These are phyloP conservation scores for Sebastes oblongus DNA, from an alignment of 2,797 vertebrate genomes.

Conservation along the genomic window DNA sequence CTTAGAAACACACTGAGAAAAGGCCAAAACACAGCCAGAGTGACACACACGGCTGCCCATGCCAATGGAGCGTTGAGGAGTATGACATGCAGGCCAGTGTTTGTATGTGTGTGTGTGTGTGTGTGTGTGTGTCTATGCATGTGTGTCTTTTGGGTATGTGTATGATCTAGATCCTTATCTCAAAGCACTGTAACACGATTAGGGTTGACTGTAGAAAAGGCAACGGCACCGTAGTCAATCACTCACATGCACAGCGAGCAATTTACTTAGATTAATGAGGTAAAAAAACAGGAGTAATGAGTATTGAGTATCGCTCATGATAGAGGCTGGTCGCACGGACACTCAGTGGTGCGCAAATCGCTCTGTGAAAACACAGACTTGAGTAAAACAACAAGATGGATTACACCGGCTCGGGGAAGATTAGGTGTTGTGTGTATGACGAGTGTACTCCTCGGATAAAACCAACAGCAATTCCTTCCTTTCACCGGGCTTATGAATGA, in stretches of 20 bases:
- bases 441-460: conserved; percentile 36
- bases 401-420: conserved; percentile 50
- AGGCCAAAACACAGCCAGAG: conserved; percentile 41
- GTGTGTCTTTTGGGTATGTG: conserved; percentile 6
- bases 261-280: conserved; percentile 55
- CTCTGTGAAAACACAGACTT: conserved; percentile 43
- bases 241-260: conserved; percentile 6
- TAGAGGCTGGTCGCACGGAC: background rate
- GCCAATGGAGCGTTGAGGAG: conserved; percentile 5
- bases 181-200: conserved; percentile 51
- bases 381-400: conserved; percentile 67
- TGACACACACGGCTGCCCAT: conserved; percentile 39
- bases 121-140: conserved; percentile 19
- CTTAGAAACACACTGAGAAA: conserved; percentile 41
- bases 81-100: conserved; percentile 20
- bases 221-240: conserved; percentile 14
- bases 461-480: conserved; percentile 31
- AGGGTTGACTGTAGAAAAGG: conserved; percentile 38
- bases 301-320: conserved; percentile 35
- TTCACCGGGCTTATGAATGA: conserved; percentile 50
- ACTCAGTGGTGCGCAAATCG: conserved; percentile 10
- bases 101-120: conserved; percentile 2
- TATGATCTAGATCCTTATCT: conserved; percentile 60
- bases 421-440: conserved; percentile 41
- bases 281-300: conserved; percentile 24